Percentiles rank a stretch among this genome's conserved stretches.
These are phyloP conservation scores for Micronycteris hirsuta DNA, from an alignment of 2,113 vertebrate genomes.

Conservation along the genomic window DNA sequence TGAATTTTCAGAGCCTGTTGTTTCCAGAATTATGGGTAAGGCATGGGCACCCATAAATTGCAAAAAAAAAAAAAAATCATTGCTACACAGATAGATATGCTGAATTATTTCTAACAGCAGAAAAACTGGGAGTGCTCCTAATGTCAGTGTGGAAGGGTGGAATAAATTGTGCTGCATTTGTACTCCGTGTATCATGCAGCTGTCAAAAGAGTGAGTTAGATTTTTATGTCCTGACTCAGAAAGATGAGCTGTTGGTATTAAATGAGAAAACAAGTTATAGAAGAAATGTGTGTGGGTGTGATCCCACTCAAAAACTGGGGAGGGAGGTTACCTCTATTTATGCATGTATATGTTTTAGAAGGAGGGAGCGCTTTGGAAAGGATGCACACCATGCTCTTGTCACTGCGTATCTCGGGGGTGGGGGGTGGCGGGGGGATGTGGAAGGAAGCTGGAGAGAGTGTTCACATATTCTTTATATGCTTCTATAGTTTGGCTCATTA, in stretches of 20 bases:
- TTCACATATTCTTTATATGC: background rate
- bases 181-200: background rate
- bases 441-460: background rate
- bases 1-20: background rate
- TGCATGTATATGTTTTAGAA: background rate
- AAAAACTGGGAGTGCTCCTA: background rate
- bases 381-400: background rate
- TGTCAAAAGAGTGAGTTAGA: background rate
- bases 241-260: background rate
- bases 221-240: background rate
- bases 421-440: background rate
- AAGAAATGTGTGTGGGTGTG: background rate
- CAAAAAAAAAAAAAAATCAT: background rate
- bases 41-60: background rate
- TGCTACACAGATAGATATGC: background rate
- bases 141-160: background rate
- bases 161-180: background rate
- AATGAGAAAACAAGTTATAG: background rate
- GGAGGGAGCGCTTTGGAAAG: background rate
- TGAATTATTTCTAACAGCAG: background rate
- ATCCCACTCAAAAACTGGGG: background rate
- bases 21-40: slow-evolving; percentile 35
- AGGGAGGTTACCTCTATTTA: background rate
- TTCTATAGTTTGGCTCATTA: background rate
- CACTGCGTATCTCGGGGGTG: background rate